phyloP scores from a whole-genome alignment of 2,113 vertebrate genomes.

The Talpa occidentalis region DNA sequence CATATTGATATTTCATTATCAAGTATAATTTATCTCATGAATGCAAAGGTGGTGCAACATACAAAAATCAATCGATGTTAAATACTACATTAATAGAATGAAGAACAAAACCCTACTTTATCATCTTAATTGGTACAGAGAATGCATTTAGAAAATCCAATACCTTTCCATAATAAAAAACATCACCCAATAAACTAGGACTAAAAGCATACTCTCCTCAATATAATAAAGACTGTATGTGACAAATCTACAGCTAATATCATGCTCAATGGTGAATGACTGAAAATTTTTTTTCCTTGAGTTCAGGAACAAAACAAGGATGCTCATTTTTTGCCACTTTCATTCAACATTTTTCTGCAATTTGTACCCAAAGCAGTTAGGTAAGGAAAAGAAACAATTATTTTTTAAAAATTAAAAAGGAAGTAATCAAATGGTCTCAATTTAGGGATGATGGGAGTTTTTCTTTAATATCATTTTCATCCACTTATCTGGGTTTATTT shows the following conservation, averaged over 20 bases:
- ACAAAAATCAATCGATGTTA: neutral
- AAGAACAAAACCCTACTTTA: neutral
- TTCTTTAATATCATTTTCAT: neutral
- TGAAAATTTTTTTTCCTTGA: no score
- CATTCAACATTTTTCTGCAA: neutral
- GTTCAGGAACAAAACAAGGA: neutral
- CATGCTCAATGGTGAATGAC: no score
- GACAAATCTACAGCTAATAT: no score
- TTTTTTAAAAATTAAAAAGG: neutral
- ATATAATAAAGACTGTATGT: no score
- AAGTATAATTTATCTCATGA: neutral
- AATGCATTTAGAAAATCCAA: constrained; percentile 8
- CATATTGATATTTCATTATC: neutral
- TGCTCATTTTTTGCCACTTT: neutral
- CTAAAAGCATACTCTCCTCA: neutral
- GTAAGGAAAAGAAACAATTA: constrained; percentile 14
- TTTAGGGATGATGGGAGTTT: neutral
- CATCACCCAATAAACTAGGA: neutral
- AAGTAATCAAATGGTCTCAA: neutral
- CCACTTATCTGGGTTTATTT: neutral
- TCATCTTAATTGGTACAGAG: neutral
- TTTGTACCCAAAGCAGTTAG: neutral
- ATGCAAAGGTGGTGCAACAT: neutral
- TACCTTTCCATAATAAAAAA: neutral
- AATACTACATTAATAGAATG: neutral